Percentiles rank a stretch among this genome's conserved stretches.
Evolutionary conservation across 2,797 vertebrate species (phyloP).

Genomic region (Mallotus villosus): DNA sequence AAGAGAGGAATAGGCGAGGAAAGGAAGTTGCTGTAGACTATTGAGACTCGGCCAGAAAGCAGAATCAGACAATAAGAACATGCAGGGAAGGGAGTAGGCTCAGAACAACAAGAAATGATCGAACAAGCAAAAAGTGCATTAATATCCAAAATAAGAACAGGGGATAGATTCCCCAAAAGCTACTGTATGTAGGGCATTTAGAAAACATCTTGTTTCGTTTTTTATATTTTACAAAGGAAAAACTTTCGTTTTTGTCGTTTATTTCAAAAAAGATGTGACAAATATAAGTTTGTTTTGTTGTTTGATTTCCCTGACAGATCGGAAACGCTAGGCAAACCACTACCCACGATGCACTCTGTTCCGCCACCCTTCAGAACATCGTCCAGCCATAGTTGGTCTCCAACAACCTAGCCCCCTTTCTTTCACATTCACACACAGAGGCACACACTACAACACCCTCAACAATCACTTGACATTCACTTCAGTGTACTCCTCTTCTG

Average conservation of each 20-base stretch:
- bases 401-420: neutral
- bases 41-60: constrained; percentile 54
- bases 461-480: constrained; percentile 22
- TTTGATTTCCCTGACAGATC: constrained; percentile 72
- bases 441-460: constrained; percentile 2
- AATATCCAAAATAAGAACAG: constrained; percentile 59
- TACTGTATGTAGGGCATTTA: constrained; percentile 49
- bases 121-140: constrained; percentile 65
- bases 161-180: constrained; percentile 50
- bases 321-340: constrained; percentile 58
- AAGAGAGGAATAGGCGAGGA: constrained; percentile 19
- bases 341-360: constrained; percentile 40
- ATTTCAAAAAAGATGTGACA: constrained; percentile 62
- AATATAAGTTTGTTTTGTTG: constrained; percentile 40
- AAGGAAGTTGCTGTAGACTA: constrained; percentile 49
- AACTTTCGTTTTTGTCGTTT: constrained; percentile 29
- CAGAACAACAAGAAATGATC: constrained; percentile 54
- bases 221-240: constrained; percentile 64
- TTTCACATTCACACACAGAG: constrained; percentile 14
- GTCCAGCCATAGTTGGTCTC: constrained; percentile 38
- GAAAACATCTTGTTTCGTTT: constrained; percentile 60
- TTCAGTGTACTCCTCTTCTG: constrained; percentile 59
- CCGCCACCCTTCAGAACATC: constrained; percentile 33
- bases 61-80: constrained; percentile 59
- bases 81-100: constrained; percentile 41